phyloP scores from a whole-genome alignment of 2,888 invertebrate species.

The Sinhomidia bicolor region DNA sequence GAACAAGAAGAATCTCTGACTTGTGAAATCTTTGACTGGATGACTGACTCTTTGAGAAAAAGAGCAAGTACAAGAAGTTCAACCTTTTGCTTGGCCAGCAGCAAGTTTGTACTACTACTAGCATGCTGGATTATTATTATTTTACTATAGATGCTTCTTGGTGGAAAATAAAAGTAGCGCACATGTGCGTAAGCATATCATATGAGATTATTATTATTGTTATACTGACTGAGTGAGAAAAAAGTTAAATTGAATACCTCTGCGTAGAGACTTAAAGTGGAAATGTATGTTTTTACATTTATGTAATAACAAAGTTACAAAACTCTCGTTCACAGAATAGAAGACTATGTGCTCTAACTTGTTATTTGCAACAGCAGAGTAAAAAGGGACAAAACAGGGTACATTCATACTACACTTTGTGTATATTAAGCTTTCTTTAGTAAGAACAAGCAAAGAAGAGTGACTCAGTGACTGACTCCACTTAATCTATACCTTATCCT shows the following conservation, averaged over 20 bases:
- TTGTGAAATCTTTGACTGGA: slow-evolving; percentile 72
- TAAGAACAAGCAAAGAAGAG: not conserved
- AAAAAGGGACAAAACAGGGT: slow-evolving; percentile 6
- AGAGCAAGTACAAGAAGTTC: slow-evolving; percentile 36
- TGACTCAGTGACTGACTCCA: slow-evolving; percentile 58
- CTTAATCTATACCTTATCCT: slow-evolving; percentile 63
- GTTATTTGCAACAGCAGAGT: not conserved
- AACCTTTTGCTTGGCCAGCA: slow-evolving; percentile 53
- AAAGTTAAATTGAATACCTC: not conserved
- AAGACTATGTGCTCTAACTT: slow-evolving; percentile 42
- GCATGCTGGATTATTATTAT: not conserved
- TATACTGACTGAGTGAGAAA: not conserved
- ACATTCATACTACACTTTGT: not conserved
- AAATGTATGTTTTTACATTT: slow-evolving; percentile 39
- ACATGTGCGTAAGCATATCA: not conserved
- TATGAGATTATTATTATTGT: not conserved
- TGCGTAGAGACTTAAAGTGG: slow-evolving; percentile 6
- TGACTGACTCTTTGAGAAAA: slow-evolving; percentile 63
- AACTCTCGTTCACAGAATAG: slow-evolving; percentile 6
- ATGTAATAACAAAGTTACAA: slow-evolving; percentile 40
- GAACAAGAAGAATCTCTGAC: slow-evolving; percentile 56
- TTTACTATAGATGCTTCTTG: not conserved
- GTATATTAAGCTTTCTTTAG: too few relatives aligned
- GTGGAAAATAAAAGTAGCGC: not conserved
- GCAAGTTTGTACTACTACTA: too few relatives aligned